phyloP scores from a whole-genome alignment of 2,797 vertebrate genomes.

The Clarias pachynema region DNA sequence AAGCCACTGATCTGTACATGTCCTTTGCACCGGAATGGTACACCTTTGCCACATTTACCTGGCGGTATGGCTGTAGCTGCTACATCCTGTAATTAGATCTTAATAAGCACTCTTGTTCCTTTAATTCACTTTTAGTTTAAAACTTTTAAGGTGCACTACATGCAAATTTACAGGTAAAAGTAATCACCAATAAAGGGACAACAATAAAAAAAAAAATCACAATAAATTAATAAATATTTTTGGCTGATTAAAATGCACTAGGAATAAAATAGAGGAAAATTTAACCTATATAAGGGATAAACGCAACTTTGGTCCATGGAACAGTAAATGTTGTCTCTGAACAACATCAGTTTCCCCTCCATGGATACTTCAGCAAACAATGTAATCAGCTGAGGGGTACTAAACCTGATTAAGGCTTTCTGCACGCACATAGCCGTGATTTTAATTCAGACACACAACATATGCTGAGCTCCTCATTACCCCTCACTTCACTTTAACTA shows the following conservation, averaged over 20 bases:
- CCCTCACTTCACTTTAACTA: constrained; percentile 3
- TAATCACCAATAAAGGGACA: not conserved
- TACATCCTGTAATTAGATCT: not conserved
- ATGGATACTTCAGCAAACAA: constrained; percentile 41
- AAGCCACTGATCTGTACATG: not conserved
- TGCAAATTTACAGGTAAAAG: not conserved
- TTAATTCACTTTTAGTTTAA: not conserved
- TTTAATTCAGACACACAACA: constrained; percentile 8
- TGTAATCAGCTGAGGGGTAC: constrained; percentile 40
- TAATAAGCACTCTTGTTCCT: not conserved
- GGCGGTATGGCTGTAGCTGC: not conserved
- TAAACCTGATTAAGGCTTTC: constrained; percentile 41
- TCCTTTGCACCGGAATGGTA: not conserved
- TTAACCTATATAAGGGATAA: not conserved
- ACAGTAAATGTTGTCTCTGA: not conserved
- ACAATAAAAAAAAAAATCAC: not conserved
- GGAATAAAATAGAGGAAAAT: not conserved
- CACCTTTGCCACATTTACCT: not conserved
- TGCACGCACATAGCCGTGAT: constrained; percentile 15
- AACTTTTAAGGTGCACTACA: not conserved
- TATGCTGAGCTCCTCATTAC: constrained; percentile 1
- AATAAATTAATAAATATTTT: not conserved
- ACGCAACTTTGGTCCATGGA: not conserved
- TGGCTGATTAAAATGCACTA: not conserved
- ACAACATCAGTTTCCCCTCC: not conserved